Conservation (phyloP, 64 coral and sea anemone species). For the Platygyra sinensis region DNA sequence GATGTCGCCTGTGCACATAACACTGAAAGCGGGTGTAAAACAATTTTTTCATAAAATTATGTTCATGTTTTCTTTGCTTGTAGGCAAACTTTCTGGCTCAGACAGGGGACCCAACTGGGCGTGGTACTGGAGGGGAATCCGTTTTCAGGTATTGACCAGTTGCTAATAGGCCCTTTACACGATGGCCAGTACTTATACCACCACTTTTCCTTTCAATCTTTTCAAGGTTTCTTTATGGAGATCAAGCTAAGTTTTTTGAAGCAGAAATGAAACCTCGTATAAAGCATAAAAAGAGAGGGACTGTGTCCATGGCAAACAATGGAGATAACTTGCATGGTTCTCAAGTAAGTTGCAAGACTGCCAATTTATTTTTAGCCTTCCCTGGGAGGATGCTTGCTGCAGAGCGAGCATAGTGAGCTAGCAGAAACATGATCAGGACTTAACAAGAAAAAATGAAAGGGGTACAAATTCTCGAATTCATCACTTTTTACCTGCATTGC, state of each 20-base stretch:
- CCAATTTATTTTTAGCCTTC: not conserved
- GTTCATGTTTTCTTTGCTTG: not conserved
- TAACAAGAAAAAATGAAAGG: no score
- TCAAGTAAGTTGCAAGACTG: constrained; percentile 53
- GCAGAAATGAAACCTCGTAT: constrained; percentile 92
- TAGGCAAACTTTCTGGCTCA: constrained; percentile 95
- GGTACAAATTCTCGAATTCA: no score
- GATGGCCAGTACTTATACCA: not conserved
- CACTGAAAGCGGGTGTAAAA: no score
- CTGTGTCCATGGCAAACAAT: constrained; percentile 99
- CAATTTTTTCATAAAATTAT: no score
- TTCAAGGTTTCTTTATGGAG: constrained; percentile 83
- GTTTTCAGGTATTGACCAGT: constrained; percentile 67
- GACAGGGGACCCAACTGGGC: constrained; percentile 87
- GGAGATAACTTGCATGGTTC: constrained; percentile 98
- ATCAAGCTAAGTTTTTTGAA: constrained; percentile 96
- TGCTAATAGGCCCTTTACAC: no score
- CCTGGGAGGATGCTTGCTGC: no score
- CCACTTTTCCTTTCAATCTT: not conserved
- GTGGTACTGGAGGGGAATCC: constrained; percentile 90
- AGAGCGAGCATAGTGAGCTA: no score
- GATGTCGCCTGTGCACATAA: no score
- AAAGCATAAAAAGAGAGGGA: constrained; percentile 90
- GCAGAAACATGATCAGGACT: no score
- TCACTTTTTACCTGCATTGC: no score